Conservation (phyloP, 2,888 invertebrate genomes). For the Drosophila gaucha region DNA sequence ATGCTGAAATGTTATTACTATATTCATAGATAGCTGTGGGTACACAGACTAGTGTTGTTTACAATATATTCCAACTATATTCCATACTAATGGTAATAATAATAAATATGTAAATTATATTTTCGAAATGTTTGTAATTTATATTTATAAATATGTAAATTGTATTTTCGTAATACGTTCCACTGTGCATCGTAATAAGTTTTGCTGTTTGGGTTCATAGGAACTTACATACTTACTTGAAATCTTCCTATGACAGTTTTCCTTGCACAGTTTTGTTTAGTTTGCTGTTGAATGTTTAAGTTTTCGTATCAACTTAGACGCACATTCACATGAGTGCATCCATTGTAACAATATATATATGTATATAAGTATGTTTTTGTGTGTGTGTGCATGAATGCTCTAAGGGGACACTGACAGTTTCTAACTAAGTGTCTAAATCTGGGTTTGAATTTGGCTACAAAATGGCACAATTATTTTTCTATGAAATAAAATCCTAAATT, state of each 20-base stretch:
- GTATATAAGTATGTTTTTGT: slow-evolving; percentile 7
- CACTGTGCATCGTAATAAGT: slow-evolving; percentile 60
- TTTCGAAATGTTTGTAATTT: no score
- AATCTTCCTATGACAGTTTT: slow-evolving; percentile 75
- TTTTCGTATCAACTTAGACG: slow-evolving; percentile 72
- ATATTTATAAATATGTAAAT: slow-evolving; percentile 8
- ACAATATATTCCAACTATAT: no score
- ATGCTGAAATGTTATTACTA: not conserved
- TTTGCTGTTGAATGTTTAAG: slow-evolving; percentile 76
- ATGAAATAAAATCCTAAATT: slow-evolving; percentile 46
- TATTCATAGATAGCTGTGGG: not conserved
- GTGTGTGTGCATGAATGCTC: slow-evolving; percentile 21
- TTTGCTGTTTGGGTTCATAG: slow-evolving; percentile 58
- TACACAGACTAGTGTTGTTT: no score
- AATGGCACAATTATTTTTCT: slow-evolving; percentile 32
- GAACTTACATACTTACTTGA: slow-evolving; percentile 69
- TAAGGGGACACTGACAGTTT: slow-evolving; percentile 38
- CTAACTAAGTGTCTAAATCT: slow-evolving; percentile 5
- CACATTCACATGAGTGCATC: slow-evolving; percentile 67
- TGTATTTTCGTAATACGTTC: slow-evolving; percentile 2
- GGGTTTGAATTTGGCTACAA: slow-evolving; percentile 16
- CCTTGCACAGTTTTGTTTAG: slow-evolving; percentile 73
- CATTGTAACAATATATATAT: slow-evolving; percentile 22
- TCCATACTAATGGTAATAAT: not conserved
- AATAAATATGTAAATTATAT: not conserved